Percentiles rank a stretch among this genome's conserved stretches.
Evolutionary conservation across 2,888 invertebrate species (phyloP).

Genomic region (Tinea trinotella): DNA sequence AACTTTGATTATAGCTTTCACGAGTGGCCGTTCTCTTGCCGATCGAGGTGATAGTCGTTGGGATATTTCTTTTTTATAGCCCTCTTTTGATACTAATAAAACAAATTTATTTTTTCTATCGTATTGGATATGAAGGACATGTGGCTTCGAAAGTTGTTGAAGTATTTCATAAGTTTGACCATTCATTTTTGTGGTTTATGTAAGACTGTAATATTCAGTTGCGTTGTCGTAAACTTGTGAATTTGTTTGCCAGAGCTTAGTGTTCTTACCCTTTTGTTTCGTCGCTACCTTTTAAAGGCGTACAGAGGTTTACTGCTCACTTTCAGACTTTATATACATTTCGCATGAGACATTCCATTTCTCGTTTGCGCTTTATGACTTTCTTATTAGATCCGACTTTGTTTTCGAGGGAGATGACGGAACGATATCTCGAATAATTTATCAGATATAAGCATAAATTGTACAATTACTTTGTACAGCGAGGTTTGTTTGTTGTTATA

Average conservation of each 20-base stretch:
- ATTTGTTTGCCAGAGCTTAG: conserved; percentile 32
- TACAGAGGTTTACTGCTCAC: conserved; percentile 42
- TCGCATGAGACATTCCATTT: conserved; percentile 41
- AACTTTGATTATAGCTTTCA: conserved; percentile 70
- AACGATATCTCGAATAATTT: background rate
- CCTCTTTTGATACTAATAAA: conserved; percentile 65
- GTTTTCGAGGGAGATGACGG: background rate
- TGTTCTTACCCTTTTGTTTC: conserved; percentile 33
- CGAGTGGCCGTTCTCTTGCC: conserved; percentile 40
- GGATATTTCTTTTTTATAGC: conserved; percentile 65
- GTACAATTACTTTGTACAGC: background rate
- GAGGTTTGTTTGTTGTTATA: background rate
- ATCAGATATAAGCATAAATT: background rate
- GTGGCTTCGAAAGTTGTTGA: conserved; percentile 41
- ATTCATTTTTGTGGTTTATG: conserved; percentile 32
- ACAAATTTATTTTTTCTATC: conserved; percentile 55
- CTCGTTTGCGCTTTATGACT: conserved; percentile 43
- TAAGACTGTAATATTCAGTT: conserved; percentile 33
- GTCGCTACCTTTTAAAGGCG: conserved; percentile 35
- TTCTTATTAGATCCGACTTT: conserved; percentile 44
- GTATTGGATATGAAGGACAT: conserved; percentile 44
- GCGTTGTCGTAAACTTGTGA: conserved; percentile 34
- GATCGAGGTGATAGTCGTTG: conserved; percentile 63
- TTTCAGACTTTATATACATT: conserved; percentile 44
- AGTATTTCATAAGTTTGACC: conserved; percentile 49